Evolutionary conservation across 2,888 invertebrate species (phyloP).

Genomic region (Agrotis exclamationis): DNA sequence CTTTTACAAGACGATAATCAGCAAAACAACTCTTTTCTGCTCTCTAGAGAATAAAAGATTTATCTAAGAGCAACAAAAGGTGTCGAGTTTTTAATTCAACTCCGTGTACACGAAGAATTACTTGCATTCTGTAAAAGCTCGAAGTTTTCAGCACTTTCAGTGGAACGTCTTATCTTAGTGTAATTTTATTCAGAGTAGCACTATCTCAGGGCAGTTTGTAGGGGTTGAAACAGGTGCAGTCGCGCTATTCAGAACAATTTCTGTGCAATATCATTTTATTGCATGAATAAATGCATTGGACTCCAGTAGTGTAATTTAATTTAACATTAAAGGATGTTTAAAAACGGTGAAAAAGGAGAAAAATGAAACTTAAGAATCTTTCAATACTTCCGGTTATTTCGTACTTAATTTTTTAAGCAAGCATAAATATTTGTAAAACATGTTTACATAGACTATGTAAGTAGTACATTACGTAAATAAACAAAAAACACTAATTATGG

Average conservation of each 20-base stretch:
- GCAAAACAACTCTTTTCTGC: background rate
- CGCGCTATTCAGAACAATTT: background rate
- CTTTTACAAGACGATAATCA: background rate
- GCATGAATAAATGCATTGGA: background rate
- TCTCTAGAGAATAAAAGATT: conserved; percentile 1
- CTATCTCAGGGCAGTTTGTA: conserved; percentile 11
- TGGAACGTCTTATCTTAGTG: conserved; percentile 26
- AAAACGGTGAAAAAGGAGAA: too few relatives aligned
- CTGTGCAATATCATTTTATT: conserved; percentile 18
- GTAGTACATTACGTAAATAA: background rate
- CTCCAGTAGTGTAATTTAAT: background rate
- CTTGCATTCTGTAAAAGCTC: conserved; percentile 21
- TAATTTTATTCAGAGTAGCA: conserved; percentile 44
- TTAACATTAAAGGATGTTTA: too few relatives aligned
- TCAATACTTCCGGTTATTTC: background rate
- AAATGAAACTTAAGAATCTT: background rate
- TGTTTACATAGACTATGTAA: background rate
- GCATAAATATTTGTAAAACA: background rate
- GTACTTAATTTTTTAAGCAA: background rate
- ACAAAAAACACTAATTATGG: background rate
- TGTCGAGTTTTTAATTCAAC: conserved; percentile 40
- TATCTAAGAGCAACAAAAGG: conserved; percentile 22
- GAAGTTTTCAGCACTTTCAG: conserved; percentile 36
- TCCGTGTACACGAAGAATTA: conserved; percentile 20
- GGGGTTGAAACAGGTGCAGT: conserved; percentile 11